Conservation (phyloP, 2,888 invertebrate species). For the Thelaira solivaga region DNA sequence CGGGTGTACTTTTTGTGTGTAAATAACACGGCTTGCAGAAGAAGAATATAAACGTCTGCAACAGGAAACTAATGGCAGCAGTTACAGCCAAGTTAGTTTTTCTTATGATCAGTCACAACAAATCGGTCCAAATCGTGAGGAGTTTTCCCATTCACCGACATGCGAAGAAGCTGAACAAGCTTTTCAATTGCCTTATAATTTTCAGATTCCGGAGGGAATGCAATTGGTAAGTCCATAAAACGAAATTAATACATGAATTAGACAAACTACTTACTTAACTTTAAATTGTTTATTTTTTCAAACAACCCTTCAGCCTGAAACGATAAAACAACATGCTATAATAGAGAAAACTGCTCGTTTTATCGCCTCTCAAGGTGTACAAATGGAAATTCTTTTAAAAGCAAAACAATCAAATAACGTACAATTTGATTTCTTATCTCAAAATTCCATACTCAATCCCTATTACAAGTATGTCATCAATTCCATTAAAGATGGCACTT, state of each 20-base stretch:
- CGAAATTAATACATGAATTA: no score
- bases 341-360: constrained; percentile 96
- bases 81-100: constrained; percentile 86
- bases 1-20: not conserved
- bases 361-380: constrained; percentile 92
- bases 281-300: not conserved
- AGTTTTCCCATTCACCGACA: constrained; percentile 77
- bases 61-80: constrained; percentile 80
- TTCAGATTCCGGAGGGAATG: constrained; percentile 87
- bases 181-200: constrained; percentile 84
- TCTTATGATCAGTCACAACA: constrained; percentile 81
- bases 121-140: constrained; percentile 77
- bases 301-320: constrained; percentile 83
- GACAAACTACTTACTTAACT: not conserved
- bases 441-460: constrained; percentile 88
- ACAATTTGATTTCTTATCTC: constrained; percentile 95
- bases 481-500: constrained; percentile 83
- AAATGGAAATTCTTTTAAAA: constrained; percentile 99
- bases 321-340: constrained; percentile 91
- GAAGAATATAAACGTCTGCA: constrained; percentile 93
- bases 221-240: constrained; percentile 83
- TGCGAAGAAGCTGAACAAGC: constrained; percentile 85
- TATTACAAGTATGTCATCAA: constrained; percentile 90
- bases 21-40: constrained; percentile 80
- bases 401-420: constrained; percentile 96